phyloP scores from a whole-genome alignment of 2,113 vertebrate genomes.

The Thryonomys swinderianus region DNA sequence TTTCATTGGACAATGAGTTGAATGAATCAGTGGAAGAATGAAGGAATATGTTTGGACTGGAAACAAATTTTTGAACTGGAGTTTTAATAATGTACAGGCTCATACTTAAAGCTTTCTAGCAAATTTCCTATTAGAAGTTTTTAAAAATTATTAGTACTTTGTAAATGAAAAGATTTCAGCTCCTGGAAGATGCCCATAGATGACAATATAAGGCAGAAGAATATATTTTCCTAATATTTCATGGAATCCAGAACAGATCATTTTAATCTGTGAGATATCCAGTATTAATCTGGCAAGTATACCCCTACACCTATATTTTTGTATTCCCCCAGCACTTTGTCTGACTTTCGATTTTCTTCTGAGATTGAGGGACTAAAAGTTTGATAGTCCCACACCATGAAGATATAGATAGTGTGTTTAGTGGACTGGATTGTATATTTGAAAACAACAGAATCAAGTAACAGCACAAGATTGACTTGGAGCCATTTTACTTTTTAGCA shows the following conservation, averaged over 20 bases:
- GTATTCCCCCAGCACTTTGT: neutral
- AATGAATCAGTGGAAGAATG: neutral
- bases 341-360: neutral
- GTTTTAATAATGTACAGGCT: neutral
- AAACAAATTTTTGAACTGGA: neutral
- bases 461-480: neutral
- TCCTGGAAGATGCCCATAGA: neutral
- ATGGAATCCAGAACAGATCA: neutral
- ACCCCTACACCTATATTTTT: neutral
- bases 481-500: neutral
- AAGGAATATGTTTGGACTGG: neutral
- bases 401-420: neutral
- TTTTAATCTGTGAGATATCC: neutral
- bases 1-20: neutral
- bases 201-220: neutral
- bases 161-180: slow-evolving; percentile 6
- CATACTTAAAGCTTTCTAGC: slow-evolving; percentile 14
- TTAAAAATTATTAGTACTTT: neutral
- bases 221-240: neutral
- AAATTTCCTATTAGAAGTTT: slow-evolving; percentile 25
- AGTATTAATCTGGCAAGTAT: neutral
- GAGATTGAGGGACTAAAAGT: neutral
- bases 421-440: neutral
- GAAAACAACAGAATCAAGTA: neutral
- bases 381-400: neutral